Evolutionary conservation across 2,113 vertebrate species (phyloP), one percentile per base, ranked within the genome.

Genomic region (Myiozetetes cayanensis): DNA sequence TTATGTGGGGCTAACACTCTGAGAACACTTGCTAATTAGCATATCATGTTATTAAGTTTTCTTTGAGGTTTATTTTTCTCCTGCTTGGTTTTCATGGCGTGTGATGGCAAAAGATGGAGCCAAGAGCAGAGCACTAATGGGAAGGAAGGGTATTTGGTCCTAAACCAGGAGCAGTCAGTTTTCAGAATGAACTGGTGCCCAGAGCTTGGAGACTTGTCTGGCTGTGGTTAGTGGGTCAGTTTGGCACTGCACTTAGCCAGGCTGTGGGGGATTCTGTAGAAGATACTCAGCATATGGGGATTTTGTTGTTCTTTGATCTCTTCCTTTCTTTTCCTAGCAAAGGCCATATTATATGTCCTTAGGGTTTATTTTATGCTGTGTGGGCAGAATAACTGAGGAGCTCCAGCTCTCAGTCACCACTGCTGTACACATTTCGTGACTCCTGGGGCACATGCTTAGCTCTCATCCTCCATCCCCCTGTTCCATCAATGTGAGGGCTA

Each of bases 11-110:
- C 87, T 92, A 86, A 90, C 62, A 44, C 80, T 90, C 70, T 56
- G 37, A 94, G 78, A 90, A 80, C 63, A 39, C 58, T 94, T 83
- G 72, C 41, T 84, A 84, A 88, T 88, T 75, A 93, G 87, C 59
- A 82, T 80, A 84, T 52, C 70, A 44, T 28, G 20, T 43, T 91
- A 85, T 63, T 53, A 79, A 50, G 62, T 80, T 91, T 62, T 79
- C 44, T 62, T 63, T 78, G 70, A 85, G 44, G 55, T 88, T 61
- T 85, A 31, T 55, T 88, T 82, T 85, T 77, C 82, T 73, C 65
- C 74, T 89, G 78, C 49, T 89, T 59, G 25, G 47, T 91, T 90
- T 85, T 86, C 53, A 33, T 28, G 30, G 46, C 35, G 50, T 19
- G 44, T 44, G 71, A 79, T 75, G 22, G 59, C 33, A 77, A 50